phyloP scores from a whole-genome alignment of 2,888 invertebrate genomes.

The Pharmacophagus antenor region DNA sequence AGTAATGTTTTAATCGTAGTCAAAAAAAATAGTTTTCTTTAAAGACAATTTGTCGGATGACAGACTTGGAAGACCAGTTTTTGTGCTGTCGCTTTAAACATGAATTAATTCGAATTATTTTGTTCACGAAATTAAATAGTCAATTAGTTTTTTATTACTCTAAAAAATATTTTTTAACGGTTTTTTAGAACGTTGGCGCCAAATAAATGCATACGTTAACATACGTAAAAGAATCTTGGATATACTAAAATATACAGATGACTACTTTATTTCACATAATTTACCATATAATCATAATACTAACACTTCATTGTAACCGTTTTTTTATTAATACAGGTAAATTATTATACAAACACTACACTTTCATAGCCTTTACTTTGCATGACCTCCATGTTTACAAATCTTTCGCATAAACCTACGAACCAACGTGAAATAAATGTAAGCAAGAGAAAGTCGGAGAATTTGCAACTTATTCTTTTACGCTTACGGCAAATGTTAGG shows the following conservation, averaged over 20 bases:
- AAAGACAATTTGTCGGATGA: slow-evolving; percentile 62
- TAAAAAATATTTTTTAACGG: slow-evolving; percentile 58
- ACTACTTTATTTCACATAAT: slow-evolving; percentile 26
- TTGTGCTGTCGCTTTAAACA: slow-evolving; percentile 49
- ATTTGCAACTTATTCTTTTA: slow-evolving; percentile 58
- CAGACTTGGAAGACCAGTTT: slow-evolving; percentile 76
- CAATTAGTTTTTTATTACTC: slow-evolving; percentile 15
- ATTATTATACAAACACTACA: slow-evolving; percentile 42
- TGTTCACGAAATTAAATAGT: slow-evolving; percentile 14
- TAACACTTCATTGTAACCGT: slow-evolving; percentile 49
- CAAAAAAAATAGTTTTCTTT: slow-evolving; percentile 45
- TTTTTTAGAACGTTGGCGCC: slow-evolving; percentile 76
- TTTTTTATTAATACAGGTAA: slow-evolving; percentile 9
- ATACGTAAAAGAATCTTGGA: slow-evolving; percentile 40
- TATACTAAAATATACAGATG: slow-evolving; percentile 35
- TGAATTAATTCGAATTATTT: slow-evolving; percentile 30
- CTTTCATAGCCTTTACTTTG: slow-evolving; percentile 42
- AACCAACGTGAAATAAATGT: slow-evolving; percentile 47
- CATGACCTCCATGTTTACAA: slow-evolving; percentile 80
- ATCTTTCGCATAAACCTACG: slow-evolving; percentile 66
- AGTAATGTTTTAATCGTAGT: slow-evolving; percentile 1
- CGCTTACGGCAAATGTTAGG: slow-evolving; percentile 39
- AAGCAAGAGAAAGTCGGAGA: slow-evolving; percentile 65
- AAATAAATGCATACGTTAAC: slow-evolving; percentile 79
- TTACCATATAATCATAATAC: slow-evolving; percentile 38